Base-by-base conservation (phyloP, 1,140 invertebrate genomes). In the Hormaphis cornu region DNA sequence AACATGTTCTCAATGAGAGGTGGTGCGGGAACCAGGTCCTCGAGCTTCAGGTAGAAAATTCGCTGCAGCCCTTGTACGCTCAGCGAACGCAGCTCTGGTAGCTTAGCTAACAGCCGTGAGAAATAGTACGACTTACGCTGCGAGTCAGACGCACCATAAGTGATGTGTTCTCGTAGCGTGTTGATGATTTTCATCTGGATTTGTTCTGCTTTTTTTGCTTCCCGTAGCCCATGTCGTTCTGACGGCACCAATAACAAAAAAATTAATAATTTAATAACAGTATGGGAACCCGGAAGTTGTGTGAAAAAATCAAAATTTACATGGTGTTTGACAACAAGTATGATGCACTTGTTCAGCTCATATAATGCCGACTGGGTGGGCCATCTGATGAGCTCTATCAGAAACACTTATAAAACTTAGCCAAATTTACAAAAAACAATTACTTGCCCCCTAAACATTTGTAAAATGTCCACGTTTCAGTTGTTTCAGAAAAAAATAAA, bases 181-280 rank as follows among this genome's bases (percentile, higher is more conserved):
- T 89, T 88, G 71, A 97, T 95, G 73, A 97, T 92, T 79, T 94
- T 95, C 90, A 92, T 93, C 78, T 97, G 93, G 9, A 97, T 79
- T 74, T 93, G 91, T 77, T 97, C 93, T 72, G 97, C 91, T 75
- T 90, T 87, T 74, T 90, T 86, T 0, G 93, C 90, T 75, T 97
- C 94, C 76, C 90, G 89, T 69, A 97, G 80, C 18, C 93, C 93
- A 75, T 95, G 92, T 28, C 95, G 86, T 77, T 95, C 94, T 97
- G 84, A 52, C 81, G 81, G 72, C 72, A 77, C 77, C n/a, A 73
- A 73, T 58, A 72, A 40, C 72, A 72, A 33, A 69, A 16, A 72
- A 48, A 33, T 8, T 24, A 24, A 24, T 56, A 56, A 24, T 56
- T n/a, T 52, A 52, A 18, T 9, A 9, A 8, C 37, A 40, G 14